These are phyloP conservation scores for Chloroceryle inda DNA, from an alignment of 2,797 vertebrate genomes.

Conservation along the genomic window DNA sequence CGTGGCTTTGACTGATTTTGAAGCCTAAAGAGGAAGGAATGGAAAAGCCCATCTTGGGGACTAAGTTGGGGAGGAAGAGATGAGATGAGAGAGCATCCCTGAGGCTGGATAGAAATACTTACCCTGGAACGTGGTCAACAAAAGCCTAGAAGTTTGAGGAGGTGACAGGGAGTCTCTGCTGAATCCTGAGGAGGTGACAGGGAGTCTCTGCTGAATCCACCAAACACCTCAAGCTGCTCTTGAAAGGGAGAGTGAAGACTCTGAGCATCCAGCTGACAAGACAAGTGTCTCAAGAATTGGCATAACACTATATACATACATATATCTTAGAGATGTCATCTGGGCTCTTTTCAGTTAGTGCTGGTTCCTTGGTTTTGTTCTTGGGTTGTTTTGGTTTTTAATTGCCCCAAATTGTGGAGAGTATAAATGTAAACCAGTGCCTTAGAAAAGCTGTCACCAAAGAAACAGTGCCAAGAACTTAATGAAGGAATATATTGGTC, in stretches of 20 bases:
- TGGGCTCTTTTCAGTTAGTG: not conserved
- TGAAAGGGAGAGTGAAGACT: not conserved
- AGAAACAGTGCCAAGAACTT: not conserved
- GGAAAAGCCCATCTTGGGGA: not conserved
- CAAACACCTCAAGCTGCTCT: not conserved
- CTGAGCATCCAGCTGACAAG: not conserved
- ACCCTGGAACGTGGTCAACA: accelerated
- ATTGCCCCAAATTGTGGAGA: not conserved
- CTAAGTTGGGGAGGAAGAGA: not conserved
- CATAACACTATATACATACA: accelerated
- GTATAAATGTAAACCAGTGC: not conserved
- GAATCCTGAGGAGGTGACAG: not conserved
- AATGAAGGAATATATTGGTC: not conserved
- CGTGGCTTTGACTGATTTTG: not conserved
- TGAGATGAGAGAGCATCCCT: not conserved
- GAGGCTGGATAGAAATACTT: not conserved
- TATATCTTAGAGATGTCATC: accelerated
- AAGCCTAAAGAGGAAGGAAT: not conserved
- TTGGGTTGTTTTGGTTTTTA: not conserved
- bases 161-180: not conserved
- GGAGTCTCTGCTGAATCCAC: not conserved
- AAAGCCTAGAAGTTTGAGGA: not conserved
- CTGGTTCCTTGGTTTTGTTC: not conserved
- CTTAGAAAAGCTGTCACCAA: not conserved
- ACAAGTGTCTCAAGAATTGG: not conserved